Base-by-base conservation (phyloP, 1,140 invertebrate genomes). In the Drosophila sucinea region DNA sequence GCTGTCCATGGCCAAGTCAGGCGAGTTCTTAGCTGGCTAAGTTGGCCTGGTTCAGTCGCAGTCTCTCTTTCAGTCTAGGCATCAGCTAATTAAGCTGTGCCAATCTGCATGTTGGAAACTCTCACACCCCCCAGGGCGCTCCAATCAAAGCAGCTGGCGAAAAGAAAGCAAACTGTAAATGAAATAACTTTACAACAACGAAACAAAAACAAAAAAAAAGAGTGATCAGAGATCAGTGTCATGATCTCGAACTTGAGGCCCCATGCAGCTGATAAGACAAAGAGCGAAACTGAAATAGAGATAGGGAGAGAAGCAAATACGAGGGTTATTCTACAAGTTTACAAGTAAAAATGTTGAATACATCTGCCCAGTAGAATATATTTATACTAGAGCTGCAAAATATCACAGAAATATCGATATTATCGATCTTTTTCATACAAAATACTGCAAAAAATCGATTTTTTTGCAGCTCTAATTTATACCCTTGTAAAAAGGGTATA, bases 11-110 rank as follows among this genome's bases (percentile, higher is more conserved):
- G 7, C 56, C 32, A 32, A 58, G 76, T 69, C 64, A 41, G 61
- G 57, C 38, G 30, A 61, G 61, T 66, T 77, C 78, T 79, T 60
- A 73, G 70, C 38, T 29, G 61, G 51, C 65, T 74, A 58, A 38
- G 47, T 54, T 47, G 60, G 55, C 60, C 73, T 67, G 68, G 25
- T 70, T 73, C 54, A 54, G 23, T 54, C 40, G 54, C 33, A 57
- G 56, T 35, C 66, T 61, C 10, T 54, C 62, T 67, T 70, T 23
- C 67, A 51, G 8, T 25, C 44, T 51, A 27, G 70, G 77, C 55
- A 66, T 11, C 47, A 62, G 75, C 76, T 86, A 87, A 86, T 86
- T 86, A 86, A 87, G 82, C 82, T 86, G 76, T 87, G 81, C 65
- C 81, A 76, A 86, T 79, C 76, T 76, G 67, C 82, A 79, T 83